Evolutionary conservation across 2,797 vertebrate species (phyloP), one percentile per base, ranked within the genome.

Genomic region (Acrocephalus scirpaceus): DNA sequence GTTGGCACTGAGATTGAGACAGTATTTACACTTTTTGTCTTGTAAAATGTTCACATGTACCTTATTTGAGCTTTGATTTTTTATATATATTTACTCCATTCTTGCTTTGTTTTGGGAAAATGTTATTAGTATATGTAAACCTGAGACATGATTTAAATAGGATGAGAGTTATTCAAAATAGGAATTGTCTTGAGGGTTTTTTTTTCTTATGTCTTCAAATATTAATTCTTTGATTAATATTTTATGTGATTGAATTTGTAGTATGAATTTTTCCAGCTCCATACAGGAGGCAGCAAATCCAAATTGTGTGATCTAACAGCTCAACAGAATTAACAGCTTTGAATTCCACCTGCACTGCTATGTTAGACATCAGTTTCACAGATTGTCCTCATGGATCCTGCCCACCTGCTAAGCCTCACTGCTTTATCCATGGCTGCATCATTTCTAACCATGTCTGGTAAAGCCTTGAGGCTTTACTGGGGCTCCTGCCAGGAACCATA

Each of bases 11-110:
- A 73, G 32, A 29, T 42, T 70, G 64, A 92, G 66, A 78, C n/a
- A 32, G 7, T 66, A 56, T 90, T 96, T 93, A 70, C 36, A 27
- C 45, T 67, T 80, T 87, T 81, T 70, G 44, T 81, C 73, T 84
- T 50, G 60, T 91, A 64, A 88, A 75, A 58, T 66, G 36, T 80
- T 83, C 51, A 21, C 7, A 8, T 70, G 27, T 78, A 56, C 23
- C 44, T 86, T 82, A 34, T 88, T 74, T 84, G 48, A 86, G 50
- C 34, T 90, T 86, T 78, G 61, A 54, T 90, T 92, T 90, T 92
- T 26, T 64, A 54, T 73, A 48, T 69, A 45, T 80, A 26, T 89
- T 83, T 74, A 40, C 25, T 69, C 30, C 13, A 10, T 69, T 88
- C 62, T 86, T 80, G 62, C 13, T 11, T 18, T 88, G 62, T 88